Evolutionary conservation across 2,888 invertebrate genomes (phyloP).

Genomic region (Alentia gelatinosa): DNA sequence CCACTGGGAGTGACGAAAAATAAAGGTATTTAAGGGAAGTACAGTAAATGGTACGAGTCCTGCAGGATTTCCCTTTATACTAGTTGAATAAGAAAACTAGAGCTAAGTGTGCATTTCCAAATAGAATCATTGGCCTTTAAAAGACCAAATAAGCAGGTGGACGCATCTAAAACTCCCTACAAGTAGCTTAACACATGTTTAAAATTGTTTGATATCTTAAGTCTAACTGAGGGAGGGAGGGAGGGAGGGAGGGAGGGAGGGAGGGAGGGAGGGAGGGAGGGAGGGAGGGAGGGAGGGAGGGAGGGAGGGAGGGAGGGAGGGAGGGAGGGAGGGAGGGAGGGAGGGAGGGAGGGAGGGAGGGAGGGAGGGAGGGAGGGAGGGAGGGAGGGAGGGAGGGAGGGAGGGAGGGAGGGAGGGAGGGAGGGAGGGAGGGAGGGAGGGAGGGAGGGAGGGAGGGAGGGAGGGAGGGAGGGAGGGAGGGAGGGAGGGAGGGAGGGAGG

Average conservation of each 20-base stretch:
- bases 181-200: too few species aligned
- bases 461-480: background rate
- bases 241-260: conserved; percentile 22
- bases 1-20: too few species aligned
- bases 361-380: background rate
- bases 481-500: background rate
- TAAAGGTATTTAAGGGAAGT: too few species aligned
- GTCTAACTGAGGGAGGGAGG: conserved; percentile 28
- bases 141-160: too few species aligned
- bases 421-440: background rate
- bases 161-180: too few species aligned
- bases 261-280: conserved; percentile 29
- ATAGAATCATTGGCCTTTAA: too few species aligned
- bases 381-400: background rate
- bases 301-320: background rate
- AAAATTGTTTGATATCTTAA: too few species aligned
- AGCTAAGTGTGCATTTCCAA: too few species aligned
- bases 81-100: too few species aligned
- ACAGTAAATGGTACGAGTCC: too few species aligned
- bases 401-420: too few species aligned
- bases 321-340: background rate
- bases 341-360: background rate
- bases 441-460: background rate
- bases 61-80: too few species aligned
- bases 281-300: conserved; percentile 41